These are phyloP conservation scores for Phylloscopus whistleri DNA, from an alignment of 2,113 vertebrate genomes.

Conservation along the genomic window DNA sequence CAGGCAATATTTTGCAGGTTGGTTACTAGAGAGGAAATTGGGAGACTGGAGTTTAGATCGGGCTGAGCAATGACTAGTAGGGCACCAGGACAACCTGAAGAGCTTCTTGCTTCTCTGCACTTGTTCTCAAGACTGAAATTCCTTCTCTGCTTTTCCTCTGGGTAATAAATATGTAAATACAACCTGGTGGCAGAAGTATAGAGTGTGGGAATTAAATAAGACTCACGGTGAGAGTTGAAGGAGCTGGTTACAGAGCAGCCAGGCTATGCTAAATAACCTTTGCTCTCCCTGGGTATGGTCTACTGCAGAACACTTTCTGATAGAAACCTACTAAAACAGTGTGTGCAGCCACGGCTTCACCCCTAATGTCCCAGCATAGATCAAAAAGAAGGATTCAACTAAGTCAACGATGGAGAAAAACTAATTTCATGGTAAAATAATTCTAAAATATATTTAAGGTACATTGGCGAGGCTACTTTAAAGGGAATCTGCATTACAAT, in stretches of 20 bases:
- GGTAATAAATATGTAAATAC: conserved; percentile 48
- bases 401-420: conserved; percentile 81
- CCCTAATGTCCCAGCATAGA: conserved; percentile 77
- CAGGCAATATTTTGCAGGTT: background rate
- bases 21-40: background rate
- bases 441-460: conserved; percentile 83
- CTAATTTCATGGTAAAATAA: conserved; percentile 88
- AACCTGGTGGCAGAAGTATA: background rate
- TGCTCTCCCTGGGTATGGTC: background rate
- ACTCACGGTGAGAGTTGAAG: background rate
- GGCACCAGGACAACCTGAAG: background rate
- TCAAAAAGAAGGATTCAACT: conserved; percentile 75
- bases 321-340: conserved; percentile 61
- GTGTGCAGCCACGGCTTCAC: conserved; percentile 59
- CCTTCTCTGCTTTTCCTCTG: background rate
- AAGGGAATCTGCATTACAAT: conserved; percentile 78
- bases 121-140: background rate
- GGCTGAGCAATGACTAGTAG: background rate
- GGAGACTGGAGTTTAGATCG: background rate
- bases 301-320: conserved; percentile 41
- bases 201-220: conserved; percentile 29
- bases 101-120: background rate
- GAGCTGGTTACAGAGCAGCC: background rate
- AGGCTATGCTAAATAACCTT: conserved; percentile 3
- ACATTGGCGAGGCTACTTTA: conserved; percentile 72